Evolutionary conservation across 2,888 invertebrate species (phyloP).

Genomic region (Cepaea hortensis): DNA sequence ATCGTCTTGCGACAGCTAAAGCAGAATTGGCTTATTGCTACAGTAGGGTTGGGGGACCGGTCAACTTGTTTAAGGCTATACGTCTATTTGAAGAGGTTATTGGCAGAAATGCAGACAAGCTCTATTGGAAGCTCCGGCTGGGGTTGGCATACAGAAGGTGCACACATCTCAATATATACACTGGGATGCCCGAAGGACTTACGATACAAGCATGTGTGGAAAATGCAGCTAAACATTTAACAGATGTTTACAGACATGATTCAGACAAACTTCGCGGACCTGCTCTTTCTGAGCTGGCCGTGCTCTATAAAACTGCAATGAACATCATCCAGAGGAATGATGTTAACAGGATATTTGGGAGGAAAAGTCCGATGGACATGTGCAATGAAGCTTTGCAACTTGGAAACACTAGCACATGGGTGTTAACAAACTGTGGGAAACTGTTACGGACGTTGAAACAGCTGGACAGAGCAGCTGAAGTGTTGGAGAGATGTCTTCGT

Average conservation of each 20-base stretch:
- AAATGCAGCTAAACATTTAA: not conserved
- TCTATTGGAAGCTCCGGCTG: conserved; percentile 2
- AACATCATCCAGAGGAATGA: not conserved
- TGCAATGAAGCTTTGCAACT: not conserved
- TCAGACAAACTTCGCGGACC: not conserved
- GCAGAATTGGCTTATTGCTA: conserved; percentile 15
- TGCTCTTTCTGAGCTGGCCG: conserved; percentile 11
- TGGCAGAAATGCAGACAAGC: not conserved
- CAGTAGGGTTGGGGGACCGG: conserved; percentile 19
- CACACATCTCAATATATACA: not conserved
- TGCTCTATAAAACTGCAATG: not conserved
- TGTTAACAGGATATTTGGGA: not conserved
- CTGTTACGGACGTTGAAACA: not conserved
- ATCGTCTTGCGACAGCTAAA: not conserved
- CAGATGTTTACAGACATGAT: not conserved
- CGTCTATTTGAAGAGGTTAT: not conserved
- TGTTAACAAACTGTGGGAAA: conserved; percentile 20
- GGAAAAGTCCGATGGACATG: not conserved
- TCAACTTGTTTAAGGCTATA: not conserved
- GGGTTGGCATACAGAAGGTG: conserved; percentile 2
- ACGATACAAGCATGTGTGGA: not conserved
- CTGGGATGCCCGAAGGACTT: not conserved
- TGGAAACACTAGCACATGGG: not conserved
- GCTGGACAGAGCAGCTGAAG: not conserved
- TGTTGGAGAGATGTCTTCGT: not conserved